These are phyloP conservation scores for Reinhardtius hippoglossoides DNA, from an alignment of 2,113 vertebrate species.

Conservation along the genomic window DNA sequence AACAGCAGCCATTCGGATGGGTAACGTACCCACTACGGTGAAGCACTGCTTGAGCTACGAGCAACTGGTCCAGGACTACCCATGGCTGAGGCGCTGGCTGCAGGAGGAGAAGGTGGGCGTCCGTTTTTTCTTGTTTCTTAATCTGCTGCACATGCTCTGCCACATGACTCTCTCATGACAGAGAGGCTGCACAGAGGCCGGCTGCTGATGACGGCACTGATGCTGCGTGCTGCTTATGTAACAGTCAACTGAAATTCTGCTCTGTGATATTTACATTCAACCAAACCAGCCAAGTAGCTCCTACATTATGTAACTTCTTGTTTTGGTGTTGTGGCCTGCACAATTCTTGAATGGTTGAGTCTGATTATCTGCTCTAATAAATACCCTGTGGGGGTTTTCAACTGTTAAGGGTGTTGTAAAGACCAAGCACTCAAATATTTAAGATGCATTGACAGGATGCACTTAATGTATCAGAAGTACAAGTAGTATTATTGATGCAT, in stretches of 20 bases:
- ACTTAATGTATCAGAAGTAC: background rate
- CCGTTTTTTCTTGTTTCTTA: slow-evolving; percentile 42
- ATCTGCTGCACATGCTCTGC: slow-evolving; percentile 66
- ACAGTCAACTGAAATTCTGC: background rate
- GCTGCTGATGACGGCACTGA: background rate
- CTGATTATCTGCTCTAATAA: background rate
- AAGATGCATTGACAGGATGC: background rate
- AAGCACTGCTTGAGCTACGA: slow-evolving; percentile 93
- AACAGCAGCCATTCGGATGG: slow-evolving; percentile 80
- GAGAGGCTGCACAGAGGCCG: slow-evolving; percentile 26
- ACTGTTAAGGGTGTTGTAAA: background rate
- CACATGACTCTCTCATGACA: slow-evolving; percentile 60
- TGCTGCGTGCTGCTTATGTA: slow-evolving; percentile 36
- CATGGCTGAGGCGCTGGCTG: slow-evolving; percentile 84
- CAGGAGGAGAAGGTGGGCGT: slow-evolving; percentile 81
- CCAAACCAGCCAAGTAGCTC: background rate
- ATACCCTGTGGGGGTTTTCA: no score
- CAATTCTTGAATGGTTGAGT: background rate
- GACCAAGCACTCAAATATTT: background rate
- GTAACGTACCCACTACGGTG: slow-evolving; percentile 87
- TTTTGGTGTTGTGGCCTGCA: background rate
- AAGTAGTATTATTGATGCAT: no score
- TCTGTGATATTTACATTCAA: background rate
- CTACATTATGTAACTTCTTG: background rate
- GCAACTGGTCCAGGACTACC: slow-evolving; percentile 87